phyloP scores from a whole-genome alignment of 2,113 vertebrate species.

The Alosa alosa region DNA sequence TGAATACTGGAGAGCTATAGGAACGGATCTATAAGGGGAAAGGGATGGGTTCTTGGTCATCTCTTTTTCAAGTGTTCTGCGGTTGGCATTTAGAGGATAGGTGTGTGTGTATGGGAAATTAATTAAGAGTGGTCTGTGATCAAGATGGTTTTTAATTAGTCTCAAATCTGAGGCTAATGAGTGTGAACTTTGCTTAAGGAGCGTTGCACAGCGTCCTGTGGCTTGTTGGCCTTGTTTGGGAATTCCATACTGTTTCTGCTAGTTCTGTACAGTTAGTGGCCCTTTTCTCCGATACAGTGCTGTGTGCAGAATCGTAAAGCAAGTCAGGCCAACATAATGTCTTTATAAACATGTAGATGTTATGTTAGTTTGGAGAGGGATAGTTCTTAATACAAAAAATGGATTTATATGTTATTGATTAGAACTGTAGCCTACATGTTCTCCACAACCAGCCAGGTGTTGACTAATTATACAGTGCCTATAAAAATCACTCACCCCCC shows the following conservation, averaged over 20 bases:
- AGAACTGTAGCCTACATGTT: not conserved
- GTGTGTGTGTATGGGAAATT: not conserved
- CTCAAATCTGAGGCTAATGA: conserved; percentile 3
- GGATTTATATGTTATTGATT: not conserved
- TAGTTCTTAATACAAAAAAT: not conserved
- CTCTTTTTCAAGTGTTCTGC: not conserved
- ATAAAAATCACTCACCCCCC: too few species aligned
- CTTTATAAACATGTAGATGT: not conserved
- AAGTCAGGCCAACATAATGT: not conserved
- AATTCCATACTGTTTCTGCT: not conserved
- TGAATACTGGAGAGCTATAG: not conserved
- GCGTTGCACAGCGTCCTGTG: not conserved
- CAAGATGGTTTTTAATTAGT: not conserved
- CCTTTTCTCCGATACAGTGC: not conserved
- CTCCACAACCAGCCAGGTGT: too few species aligned
- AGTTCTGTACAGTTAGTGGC: not conserved
- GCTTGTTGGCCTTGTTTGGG: not conserved
- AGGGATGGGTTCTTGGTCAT: not conserved
- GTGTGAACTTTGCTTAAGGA: conserved; percentile 8
- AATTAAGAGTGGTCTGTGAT: conserved; percentile 1
- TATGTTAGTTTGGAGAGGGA: not conserved
- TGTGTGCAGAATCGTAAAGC: not conserved
- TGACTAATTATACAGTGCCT: too few species aligned
- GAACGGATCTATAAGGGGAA: not conserved
- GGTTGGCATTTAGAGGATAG: not conserved